Conservation (phyloP, 2,113 vertebrate species). For the Cyprinodon tularosa region DNA sequence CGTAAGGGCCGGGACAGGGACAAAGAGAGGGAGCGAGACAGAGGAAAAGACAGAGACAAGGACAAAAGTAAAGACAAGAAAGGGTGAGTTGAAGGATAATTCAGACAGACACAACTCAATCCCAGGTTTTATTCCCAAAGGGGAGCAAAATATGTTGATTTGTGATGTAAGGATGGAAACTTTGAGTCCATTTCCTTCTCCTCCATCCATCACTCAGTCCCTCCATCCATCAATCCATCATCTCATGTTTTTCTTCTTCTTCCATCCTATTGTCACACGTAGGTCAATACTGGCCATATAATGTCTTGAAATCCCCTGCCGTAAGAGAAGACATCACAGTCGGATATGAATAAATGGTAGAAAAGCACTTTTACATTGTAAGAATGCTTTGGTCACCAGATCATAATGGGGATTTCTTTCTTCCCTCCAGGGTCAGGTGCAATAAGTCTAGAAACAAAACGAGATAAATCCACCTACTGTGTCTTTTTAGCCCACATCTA, state of each 20-base stretch:
- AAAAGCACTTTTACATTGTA: conserved; percentile 26
- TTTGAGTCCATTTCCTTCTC: conserved; percentile 35
- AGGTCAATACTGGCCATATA: conserved; percentile 24
- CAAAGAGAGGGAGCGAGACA: conserved; percentile 79
- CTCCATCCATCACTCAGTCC: conserved; percentile 59
- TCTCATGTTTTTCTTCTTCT: conserved; percentile 47
- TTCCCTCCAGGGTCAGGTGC: conserved; percentile 46
- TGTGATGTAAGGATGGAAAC: conserved; percentile 35
- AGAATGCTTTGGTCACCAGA: conserved; percentile 42
- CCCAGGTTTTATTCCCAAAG: conserved; percentile 11
- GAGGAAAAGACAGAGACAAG: conserved; percentile 71
- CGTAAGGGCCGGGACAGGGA: conserved; percentile 81
- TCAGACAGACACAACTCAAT: conserved; percentile 20
- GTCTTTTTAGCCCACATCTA: conserved; percentile 20
- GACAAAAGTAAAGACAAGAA: conserved; percentile 69
- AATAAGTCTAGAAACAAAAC: conserved; percentile 66
- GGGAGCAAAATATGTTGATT: conserved; percentile 23
- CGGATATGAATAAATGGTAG: conserved; percentile 42
- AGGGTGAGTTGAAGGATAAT: conserved; percentile 58
- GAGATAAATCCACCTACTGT: conserved; percentile 56
- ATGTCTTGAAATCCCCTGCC: conserved; percentile 60
- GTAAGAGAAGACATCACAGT: conserved; percentile 43
- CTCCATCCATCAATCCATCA: conserved; percentile 57
- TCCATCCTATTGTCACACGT: conserved; percentile 48
- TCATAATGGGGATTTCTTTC: conserved; percentile 49